Percentiles rank a stretch among this genome's conserved stretches.
phyloP scores from a whole-genome alignment of 2,113 vertebrate genomes.

The Hippocampus zosterae region DNA sequence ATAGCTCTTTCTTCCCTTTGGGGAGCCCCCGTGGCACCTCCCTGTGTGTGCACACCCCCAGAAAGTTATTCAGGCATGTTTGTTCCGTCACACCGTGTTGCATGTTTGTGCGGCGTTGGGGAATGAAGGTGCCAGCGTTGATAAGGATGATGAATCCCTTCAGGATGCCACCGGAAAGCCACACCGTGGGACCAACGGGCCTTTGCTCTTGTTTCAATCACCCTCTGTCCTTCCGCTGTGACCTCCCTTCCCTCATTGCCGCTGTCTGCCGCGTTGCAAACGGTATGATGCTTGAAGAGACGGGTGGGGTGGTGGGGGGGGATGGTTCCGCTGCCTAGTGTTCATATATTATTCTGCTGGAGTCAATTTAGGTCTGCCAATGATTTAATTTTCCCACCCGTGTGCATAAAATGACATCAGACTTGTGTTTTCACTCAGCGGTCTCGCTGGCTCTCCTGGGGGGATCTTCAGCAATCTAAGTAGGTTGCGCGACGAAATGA shows the following conservation, averaged over 20 bases:
- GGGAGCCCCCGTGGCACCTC: not conserved
- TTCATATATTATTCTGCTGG: too few relatives aligned
- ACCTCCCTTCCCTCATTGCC: not conserved
- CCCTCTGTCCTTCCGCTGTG: not conserved
- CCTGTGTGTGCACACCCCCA: not conserved
- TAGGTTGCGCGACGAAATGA: too few relatives aligned
- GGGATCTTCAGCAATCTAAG: too few relatives aligned
- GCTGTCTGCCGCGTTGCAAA: not conserved
- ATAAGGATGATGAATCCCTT: not conserved
- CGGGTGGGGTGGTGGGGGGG: too few relatives aligned
- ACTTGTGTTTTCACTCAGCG: too few relatives aligned
- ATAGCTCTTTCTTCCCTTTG: slow-evolving; percentile 33
- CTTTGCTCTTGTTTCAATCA: not conserved
- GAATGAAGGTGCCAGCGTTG: not conserved
- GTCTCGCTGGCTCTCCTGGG: too few relatives aligned
- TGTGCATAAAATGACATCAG: too few relatives aligned
- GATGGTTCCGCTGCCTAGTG: too few relatives aligned
- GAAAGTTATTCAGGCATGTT: not conserved
- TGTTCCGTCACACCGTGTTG: not conserved
- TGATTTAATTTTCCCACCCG: too few relatives aligned
- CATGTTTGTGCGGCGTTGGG: not conserved
- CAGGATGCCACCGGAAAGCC: not conserved
- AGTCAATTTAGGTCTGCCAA: too few relatives aligned
- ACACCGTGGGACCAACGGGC: not conserved
- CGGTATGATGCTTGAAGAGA: not conserved